These are phyloP conservation scores for Podarcis lilfordi DNA, from an alignment of 2,797 vertebrate genomes.

Conservation along the genomic window DNA sequence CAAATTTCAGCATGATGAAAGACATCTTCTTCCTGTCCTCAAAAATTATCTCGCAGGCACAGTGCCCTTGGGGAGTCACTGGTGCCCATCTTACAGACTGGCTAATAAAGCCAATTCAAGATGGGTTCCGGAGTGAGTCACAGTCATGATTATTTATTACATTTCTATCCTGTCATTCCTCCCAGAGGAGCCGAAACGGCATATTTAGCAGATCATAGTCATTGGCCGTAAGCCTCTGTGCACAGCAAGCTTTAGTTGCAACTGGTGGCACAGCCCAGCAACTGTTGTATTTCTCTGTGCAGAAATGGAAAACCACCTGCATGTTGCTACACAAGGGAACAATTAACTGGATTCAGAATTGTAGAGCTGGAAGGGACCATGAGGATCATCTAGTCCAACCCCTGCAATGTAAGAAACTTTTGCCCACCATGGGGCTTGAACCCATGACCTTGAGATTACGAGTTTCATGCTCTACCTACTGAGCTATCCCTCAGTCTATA, in stretches of 20 bases:
- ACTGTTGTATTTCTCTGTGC: neutral
- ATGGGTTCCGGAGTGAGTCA: neutral
- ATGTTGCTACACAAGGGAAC: constrained; percentile 7
- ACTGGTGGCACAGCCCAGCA: neutral
- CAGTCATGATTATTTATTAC: neutral
- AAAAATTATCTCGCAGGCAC: neutral
- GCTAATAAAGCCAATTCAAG: too few relatives aligned
- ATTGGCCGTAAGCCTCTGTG: neutral
- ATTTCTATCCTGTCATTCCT: too few relatives aligned
- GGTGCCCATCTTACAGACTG: too few relatives aligned
- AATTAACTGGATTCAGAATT: neutral
- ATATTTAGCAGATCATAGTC: neutral
- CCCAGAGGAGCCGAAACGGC: too few relatives aligned
- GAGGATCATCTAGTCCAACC: too few relatives aligned
- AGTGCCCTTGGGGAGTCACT: neutral
- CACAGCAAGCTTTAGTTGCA: neutral
- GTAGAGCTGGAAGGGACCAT: too few relatives aligned
- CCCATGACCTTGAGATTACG: too few relatives aligned
- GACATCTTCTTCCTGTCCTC: neutral
- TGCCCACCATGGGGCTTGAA: too few relatives aligned
- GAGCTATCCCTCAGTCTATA: neutral
- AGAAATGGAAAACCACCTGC: neutral
- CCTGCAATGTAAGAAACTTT: too few relatives aligned
- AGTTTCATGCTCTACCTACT: too few relatives aligned
- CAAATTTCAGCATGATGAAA: neutral